These are phyloP conservation scores for Pelecanoides urinatrix DNA, from an alignment of 2,113 vertebrate genomes.

Conservation along the genomic window DNA sequence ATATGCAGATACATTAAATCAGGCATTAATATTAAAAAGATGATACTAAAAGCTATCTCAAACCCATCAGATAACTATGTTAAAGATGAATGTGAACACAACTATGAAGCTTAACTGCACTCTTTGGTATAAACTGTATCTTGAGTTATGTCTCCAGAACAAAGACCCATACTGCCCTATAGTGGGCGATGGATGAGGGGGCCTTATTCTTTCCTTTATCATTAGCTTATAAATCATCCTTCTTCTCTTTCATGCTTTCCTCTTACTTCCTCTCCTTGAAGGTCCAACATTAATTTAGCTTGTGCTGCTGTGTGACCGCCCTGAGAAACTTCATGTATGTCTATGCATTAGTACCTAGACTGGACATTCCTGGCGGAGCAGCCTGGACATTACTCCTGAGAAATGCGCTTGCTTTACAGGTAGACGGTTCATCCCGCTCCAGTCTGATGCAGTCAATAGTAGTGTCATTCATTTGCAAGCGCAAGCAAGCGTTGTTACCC, in stretches of 20 bases:
- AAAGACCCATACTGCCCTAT: not conserved
- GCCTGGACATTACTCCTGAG: not conserved
- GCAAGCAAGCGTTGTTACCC: not conserved
- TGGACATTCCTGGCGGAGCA: accelerated
- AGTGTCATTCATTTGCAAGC: not conserved
- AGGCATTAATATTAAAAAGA: not conserved
- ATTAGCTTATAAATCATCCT: constrained; percentile 31
- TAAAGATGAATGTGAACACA: not conserved
- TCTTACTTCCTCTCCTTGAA: constrained; percentile 12
- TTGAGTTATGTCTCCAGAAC: not conserved
- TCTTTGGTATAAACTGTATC: not conserved
- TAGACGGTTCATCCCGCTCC: not conserved
- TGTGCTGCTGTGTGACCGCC: not conserved
- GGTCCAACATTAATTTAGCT: not conserved
- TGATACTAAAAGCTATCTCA: not conserved
- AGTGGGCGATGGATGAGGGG: not conserved
- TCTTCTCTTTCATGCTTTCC: constrained; percentile 14
- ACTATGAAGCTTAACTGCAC: not conserved
- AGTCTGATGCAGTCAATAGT: not conserved
- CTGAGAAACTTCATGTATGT: not conserved
- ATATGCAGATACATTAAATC: not conserved
- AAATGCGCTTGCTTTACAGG: accelerated
- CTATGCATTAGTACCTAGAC: not conserved
- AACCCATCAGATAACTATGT: not conserved
- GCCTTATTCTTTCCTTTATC: not conserved